A percentile compares a stretch with the other conserved stretches of the same genome.
These are phyloP conservation scores for Pteropus rufus DNA, from an alignment of 2,797 vertebrate species.

Conservation along the genomic window DNA sequence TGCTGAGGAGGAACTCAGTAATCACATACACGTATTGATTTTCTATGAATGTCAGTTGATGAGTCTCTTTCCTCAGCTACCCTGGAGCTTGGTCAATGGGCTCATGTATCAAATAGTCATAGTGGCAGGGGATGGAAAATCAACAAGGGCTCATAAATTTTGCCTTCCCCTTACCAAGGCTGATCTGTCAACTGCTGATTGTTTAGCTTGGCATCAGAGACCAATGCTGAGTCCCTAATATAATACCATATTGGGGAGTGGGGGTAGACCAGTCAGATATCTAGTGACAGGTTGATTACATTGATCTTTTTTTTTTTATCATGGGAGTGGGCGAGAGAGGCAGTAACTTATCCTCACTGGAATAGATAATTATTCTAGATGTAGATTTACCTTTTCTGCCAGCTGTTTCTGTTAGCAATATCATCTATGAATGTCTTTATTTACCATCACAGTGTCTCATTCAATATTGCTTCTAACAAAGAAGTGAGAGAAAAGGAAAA, in stretches of 20 bases:
- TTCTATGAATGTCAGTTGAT: neutral
- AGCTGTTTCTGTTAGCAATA: neutral
- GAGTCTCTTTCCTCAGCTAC: neutral
- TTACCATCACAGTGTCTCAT: neutral
- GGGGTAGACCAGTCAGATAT: neutral
- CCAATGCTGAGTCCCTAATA: neutral
- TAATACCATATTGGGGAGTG: neutral
- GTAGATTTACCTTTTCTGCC: neutral
- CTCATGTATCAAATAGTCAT: neutral
- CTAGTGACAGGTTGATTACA: neutral
- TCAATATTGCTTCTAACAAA: neutral
- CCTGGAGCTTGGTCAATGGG: neutral
- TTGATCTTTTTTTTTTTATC: neutral
- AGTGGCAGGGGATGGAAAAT: neutral
- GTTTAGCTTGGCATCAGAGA: neutral
- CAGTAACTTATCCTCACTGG: neutral
- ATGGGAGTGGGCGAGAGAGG: neutral
- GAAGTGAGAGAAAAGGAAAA: neutral
- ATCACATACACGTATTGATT: constrained; percentile 4
- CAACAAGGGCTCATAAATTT: neutral
- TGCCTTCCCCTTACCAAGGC: neutral
- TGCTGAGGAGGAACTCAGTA: neutral
- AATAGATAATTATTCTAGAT: neutral
- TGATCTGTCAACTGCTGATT: neutral
- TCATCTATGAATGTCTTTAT: neutral